A percentile compares a stretch with the other conserved stretches of the same genome.
Evolutionary conservation across 2,888 invertebrate species (phyloP).

Genomic region (Oasisia sp.): DNA sequence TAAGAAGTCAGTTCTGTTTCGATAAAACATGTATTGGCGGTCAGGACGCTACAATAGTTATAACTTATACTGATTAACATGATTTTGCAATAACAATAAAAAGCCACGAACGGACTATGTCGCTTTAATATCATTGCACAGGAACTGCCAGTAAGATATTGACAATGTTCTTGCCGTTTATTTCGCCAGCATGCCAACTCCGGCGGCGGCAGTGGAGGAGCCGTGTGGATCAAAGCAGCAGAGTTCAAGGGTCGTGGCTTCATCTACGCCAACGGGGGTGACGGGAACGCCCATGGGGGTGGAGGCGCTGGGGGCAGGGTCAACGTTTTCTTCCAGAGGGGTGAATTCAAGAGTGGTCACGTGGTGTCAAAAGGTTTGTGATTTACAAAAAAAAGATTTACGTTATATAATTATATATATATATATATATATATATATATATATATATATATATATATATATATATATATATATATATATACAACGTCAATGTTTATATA

Average conservation of each 20-base stretch:
- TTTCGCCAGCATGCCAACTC: constrained; percentile 37
- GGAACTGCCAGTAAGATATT: background rate
- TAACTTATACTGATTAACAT: too few species aligned
- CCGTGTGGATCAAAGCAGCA: constrained; percentile 35
- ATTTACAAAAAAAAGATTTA: background rate
- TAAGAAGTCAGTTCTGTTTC: too few species aligned
- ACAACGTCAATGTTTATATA: too few species aligned
- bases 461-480: too few species aligned
- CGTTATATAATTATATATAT: background rate
- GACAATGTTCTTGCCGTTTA: background rate
- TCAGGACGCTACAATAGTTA: too few species aligned
- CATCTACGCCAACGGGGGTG: constrained; percentile 47
- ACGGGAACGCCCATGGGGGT: constrained; percentile 42
- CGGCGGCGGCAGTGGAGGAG: constrained; percentile 54
- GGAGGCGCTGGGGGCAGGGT: constrained; percentile 52
- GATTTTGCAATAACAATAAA: too few species aligned
- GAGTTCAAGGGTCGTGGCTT: constrained; percentile 42
- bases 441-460: too few species aligned
- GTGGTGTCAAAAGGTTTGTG: constrained; percentile 46
- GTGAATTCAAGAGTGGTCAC: constrained; percentile 44
- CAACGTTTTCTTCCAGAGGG: constrained; percentile 40
- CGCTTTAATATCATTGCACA: background rate
- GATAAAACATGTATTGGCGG: too few species aligned
- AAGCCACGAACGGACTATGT: too few species aligned
- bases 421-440: too few species aligned